phyloP scores from a whole-genome alignment of 2,888 invertebrate genomes.

The Agrochola litura region DNA sequence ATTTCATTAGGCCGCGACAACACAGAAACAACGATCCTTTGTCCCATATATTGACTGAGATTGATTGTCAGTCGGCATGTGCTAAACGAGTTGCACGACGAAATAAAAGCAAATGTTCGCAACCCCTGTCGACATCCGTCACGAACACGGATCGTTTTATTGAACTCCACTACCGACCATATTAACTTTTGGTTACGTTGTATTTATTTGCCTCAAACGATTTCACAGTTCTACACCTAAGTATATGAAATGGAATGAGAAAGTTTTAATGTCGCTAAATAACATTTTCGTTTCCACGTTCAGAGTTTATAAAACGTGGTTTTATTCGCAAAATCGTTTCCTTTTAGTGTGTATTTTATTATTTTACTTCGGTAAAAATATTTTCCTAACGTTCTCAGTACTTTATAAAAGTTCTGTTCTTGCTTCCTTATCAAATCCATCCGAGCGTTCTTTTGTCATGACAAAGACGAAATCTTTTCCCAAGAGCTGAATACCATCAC shows the following conservation, averaged over 20 bases:
- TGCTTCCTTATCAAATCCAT: constrained; percentile 55
- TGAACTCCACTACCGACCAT: constrained; percentile 79
- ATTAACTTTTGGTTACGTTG: constrained; percentile 80
- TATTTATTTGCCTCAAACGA: constrained; percentile 66
- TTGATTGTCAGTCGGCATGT: constrained; percentile 89
- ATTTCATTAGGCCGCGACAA: constrained; percentile 84
- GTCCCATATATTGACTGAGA: constrained; percentile 88
- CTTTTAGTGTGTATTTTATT: constrained; percentile 45
- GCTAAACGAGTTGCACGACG: constrained; percentile 86
- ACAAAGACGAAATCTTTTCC: constrained; percentile 64
- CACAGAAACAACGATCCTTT: constrained; percentile 85
- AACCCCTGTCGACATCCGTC: constrained; percentile 86
- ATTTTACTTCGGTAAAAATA: constrained; percentile 40
- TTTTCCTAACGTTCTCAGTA: constrained; percentile 29
- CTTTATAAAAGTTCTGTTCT: constrained; percentile 34
- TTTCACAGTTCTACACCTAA: constrained; percentile 61
- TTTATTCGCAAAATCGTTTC: constrained; percentile 45
- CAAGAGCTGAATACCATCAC: constrained; percentile 63
- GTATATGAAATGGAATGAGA: constrained; percentile 52
- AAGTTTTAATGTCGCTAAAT: constrained; percentile 60
- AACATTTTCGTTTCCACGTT: constrained; percentile 54
- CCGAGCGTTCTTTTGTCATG: constrained; percentile 57
- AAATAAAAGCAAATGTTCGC: constrained; percentile 87
- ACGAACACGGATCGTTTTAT: constrained; percentile 84
- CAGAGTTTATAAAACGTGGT: constrained; percentile 48